These are phyloP conservation scores for Cheilosia pagana DNA, from an alignment of 2,888 invertebrate genomes.

Conservation along the genomic window DNA sequence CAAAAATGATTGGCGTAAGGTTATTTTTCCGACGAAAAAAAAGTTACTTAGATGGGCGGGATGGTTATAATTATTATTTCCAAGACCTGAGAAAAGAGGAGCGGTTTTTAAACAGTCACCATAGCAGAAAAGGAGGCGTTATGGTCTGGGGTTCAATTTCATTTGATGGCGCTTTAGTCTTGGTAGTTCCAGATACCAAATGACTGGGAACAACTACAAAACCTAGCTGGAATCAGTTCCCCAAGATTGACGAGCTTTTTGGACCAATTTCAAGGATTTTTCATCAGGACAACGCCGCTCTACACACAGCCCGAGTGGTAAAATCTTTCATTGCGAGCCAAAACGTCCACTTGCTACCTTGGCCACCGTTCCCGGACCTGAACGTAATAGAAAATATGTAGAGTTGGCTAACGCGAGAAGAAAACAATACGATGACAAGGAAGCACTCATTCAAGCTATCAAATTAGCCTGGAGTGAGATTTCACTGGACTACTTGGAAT, in stretches of 20 bases:
- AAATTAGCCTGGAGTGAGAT: background rate
- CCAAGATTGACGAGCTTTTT: constrained; percentile 49
- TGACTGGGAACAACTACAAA: constrained; percentile 7
- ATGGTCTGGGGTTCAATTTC: background rate
- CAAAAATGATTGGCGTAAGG: too few species aligned
- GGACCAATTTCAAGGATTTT: constrained; percentile 56
- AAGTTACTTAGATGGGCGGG: background rate
- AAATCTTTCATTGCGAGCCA: constrained; percentile 47
- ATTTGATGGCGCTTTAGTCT: background rate
- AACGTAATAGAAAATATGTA: constrained; percentile 62
- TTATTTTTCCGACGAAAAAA: background rate
- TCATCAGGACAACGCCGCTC: constrained; percentile 4
- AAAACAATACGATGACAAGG: constrained; percentile 50
- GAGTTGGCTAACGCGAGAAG: constrained; percentile 39
- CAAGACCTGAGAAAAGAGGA: background rate
- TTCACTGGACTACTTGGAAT: too few species aligned
- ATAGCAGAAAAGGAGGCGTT: background rate
- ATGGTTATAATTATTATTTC: too few species aligned
- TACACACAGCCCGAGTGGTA: constrained; percentile 30
- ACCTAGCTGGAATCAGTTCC: constrained; percentile 52
- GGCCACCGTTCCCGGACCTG: constrained; percentile 51
- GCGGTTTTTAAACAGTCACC: background rate
- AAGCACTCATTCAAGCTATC: constrained; percentile 16
- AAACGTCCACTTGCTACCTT: constrained; percentile 49
- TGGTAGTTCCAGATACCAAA: background rate